phyloP scores from a whole-genome alignment of 2,888 invertebrate genomes.

The Listrodromus nycthemerus region DNA sequence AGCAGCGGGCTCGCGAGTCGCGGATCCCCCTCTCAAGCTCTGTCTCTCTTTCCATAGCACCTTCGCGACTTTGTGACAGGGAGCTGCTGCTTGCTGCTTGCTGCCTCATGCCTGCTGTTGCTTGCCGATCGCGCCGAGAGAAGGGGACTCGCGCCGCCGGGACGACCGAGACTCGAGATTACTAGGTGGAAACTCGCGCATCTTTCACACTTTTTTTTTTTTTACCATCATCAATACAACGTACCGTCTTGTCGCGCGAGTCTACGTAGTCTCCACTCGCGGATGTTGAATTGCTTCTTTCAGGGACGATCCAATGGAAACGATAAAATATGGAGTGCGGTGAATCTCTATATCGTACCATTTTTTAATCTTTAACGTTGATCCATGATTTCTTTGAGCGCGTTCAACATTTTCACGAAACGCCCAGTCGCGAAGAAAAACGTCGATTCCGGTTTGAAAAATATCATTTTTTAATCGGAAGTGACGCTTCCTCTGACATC shows the following conservation, averaged over 20 bases:
- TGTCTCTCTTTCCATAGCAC: slow-evolving; percentile 75
- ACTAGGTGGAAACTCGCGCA: slow-evolving; percentile 65
- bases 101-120: slow-evolving; percentile 22
- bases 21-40: slow-evolving; percentile 66
- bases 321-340: neutral
- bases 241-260: neutral
- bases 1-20: slow-evolving; percentile 80
- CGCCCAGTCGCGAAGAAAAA: too few species aligned
- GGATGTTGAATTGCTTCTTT: slow-evolving; percentile 10
- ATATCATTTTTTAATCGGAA: too few species aligned
- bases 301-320: neutral
- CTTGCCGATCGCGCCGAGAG: slow-evolving; percentile 68
- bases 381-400: too few species aligned
- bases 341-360: too few species aligned
- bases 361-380: too few species aligned
- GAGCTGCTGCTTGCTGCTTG: slow-evolving; percentile 53
- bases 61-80: slow-evolving; percentile 73
- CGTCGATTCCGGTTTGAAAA: too few species aligned
- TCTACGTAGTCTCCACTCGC: neutral
- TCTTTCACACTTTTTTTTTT: slow-evolving; percentile 13
- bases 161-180: slow-evolving; percentile 41
- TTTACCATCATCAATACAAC: neutral
- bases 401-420: too few species aligned
- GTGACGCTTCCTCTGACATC: too few species aligned
- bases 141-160: slow-evolving; percentile 51